Evolutionary conservation across 2,888 invertebrate genomes (phyloP), one percentile per base, ranked within the genome.

Genomic region (Oscheius sp.): DNA sequence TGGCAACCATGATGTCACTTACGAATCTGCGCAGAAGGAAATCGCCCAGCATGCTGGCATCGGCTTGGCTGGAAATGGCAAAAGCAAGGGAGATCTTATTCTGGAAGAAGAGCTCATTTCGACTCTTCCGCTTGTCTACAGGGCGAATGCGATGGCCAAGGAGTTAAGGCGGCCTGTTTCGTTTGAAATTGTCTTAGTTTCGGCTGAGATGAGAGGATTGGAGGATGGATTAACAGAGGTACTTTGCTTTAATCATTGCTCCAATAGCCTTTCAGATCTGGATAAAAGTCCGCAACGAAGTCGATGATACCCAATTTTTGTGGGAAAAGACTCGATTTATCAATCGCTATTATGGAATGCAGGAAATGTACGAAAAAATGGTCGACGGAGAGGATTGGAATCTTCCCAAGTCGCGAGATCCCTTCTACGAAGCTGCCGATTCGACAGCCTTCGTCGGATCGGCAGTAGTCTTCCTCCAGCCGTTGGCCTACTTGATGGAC

Each of bases 121-220:
- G 73, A 84, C 89, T 64, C 83, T 90, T 80, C 90, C 90, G 2
- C 87, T 87, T 17, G 88, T 90, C 3, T 88, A 89, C 68, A 88
- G 90, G 76, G 90, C 90, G 5, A 90, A 90, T 83, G 87, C 88
- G 53, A 90, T 90, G 82, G 88, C 88, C 55, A 88, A 89, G 70
- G 90, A 89, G 71, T 83, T 90, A 63, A 76, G 72, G 23, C 88
- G 89, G 79, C 87, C 87, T 72, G 88, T 88, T 20, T 88, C 88
- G 74, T 90, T 90, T 84, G 90, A 90, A 76, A 87, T 90, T 29
- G 84, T 89, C 66, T 83, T 90, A 37, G 88, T 90, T 52, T 87
- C 90, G 10, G 88, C 90, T 10, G 89, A 90, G 76, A 88, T 89
- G 68, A 73, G 89, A 27, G 89, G 89, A 5, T 87, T 88, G 53